Base-by-base conservation (phyloP, 2,797 vertebrate genomes). In the Falco cherrug region DNA sequence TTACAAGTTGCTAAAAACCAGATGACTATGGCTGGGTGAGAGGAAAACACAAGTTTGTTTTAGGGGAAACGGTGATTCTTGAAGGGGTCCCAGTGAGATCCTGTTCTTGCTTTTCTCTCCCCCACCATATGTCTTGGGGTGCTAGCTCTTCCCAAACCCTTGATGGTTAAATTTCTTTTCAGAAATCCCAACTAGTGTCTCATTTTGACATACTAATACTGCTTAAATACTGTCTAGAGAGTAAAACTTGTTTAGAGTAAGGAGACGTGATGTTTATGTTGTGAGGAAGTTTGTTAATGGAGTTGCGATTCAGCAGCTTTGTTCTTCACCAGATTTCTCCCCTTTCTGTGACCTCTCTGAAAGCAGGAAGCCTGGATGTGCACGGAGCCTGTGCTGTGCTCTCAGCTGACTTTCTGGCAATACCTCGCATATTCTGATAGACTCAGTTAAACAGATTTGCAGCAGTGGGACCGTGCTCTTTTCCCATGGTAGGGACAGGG, bases 321-420 rank as follows among this genome's bases (percentile, higher is more conserved):
- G 16, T 68, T 89, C 73, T 78, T 84, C 56, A 71, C 8, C 37
- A 33, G 53, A 41, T 81, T 95, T 89, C 57, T 89, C 50, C 71
- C 28, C 29, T 80, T 84, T 59, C 73, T 20, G 4, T 85, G 84
- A 71, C 35, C 12, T 14, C 18, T 84, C 53, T 80, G 31, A 71
- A 73, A 64, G 60, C 60, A 68, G 60, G 16, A 60, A 93, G 28
- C n/a, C 29, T 76, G 54, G 47, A 35, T 76, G 18, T 26, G 31
- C 31, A 41, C 0, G 0, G 68, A 80, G 68, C 16, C 45, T 75
- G n/a, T 80, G 47, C 68, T 74, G 2, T 1, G 9, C 50, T 61
- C 64, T 80, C 3, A 3, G 28, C 24, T 84, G 20, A 50, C 51
- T 82, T 84, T 54, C 86, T 80, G 83, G 63, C 6, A 17, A 45